Evolutionary conservation across 2,797 vertebrate species (phyloP).

Genomic region (Alauda arvensis): DNA sequence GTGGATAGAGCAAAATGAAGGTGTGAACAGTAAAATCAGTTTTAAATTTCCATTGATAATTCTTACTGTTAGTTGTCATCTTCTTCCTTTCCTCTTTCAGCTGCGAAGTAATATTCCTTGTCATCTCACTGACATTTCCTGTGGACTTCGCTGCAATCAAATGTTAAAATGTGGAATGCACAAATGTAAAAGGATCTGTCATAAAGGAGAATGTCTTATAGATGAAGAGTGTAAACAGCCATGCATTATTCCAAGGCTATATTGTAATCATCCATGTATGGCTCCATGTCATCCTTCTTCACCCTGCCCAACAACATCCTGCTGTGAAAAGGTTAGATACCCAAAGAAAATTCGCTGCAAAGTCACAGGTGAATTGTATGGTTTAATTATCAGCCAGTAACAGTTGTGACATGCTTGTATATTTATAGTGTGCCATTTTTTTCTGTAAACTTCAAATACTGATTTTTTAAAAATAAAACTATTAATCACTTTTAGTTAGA

Average conservation of each 20-base stretch:
- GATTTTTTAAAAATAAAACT: background rate
- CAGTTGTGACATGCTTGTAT: background rate
- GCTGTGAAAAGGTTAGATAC: slow-evolving; percentile 84
- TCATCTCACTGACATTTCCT: slow-evolving; percentile 95
- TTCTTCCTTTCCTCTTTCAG: slow-evolving; percentile 64
- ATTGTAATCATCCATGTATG: slow-evolving; percentile 90
- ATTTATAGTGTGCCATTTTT: background rate
- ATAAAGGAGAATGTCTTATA: slow-evolving; percentile 88
- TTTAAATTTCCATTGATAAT: background rate
- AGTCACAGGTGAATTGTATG: background rate
- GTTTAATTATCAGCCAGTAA: background rate
- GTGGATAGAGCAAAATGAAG: background rate
- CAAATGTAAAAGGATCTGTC: slow-evolving; percentile 91
- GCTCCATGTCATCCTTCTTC: slow-evolving; percentile 85
- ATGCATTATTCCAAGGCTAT: slow-evolving; percentile 78
- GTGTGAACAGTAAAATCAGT: background rate
- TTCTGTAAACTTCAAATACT: background rate
- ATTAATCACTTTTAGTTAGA: background rate
- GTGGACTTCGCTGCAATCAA: slow-evolving; percentile 88
- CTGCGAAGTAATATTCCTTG: slow-evolving; percentile 96
- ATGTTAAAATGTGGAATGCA: slow-evolving; percentile 86
- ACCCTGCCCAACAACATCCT: slow-evolving; percentile 83
- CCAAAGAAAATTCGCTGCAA: background rate
- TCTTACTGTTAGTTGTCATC: background rate
- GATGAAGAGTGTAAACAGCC: slow-evolving; percentile 88